Base-by-base conservation (phyloP, 2,797 vertebrate genomes). In the Crax fasciolata region DNA sequence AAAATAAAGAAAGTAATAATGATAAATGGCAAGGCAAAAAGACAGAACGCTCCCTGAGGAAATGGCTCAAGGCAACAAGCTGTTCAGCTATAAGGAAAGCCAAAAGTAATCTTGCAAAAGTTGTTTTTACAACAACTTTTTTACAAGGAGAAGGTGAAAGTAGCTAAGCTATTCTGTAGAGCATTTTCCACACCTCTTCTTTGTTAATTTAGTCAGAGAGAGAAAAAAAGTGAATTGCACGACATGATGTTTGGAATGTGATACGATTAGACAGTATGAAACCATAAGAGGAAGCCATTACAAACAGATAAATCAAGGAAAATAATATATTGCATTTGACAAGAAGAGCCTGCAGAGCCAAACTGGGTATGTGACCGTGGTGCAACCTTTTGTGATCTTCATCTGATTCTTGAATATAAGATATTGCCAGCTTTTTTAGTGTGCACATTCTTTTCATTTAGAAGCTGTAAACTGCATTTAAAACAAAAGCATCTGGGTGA, bases 11-110 rank as follows among this genome's bases (percentile, higher is more conserved):
- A 86, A 87, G 23, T 55, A 75, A 75, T 89, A 77, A 84, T 55
- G 82, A 91, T 75, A 87, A 93, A 89, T 48, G 16, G 30, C 68
- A 93, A 80, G 35, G 62, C 32, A 65, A 91, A 93, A 75, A 79
- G 68, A 39, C 8, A 51, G 38, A 89, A 93, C 93, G 87, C 5
- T 76, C 48, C 74, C 71, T 9, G 6, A 92, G 62, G 58, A 83
- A 83, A 86, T 19, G 32, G 55, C 77, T 91, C 54, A 55, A 90
- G 71, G 65, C 70, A 92, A 12, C 48, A 95, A 94, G 81, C 48
- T 91, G 48, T 87, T 95, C 80, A 85, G 44, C 84, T 89, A 72
- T 17, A 48, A 73, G 58, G 46, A 85, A 87, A 95, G 59, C 6
- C 67, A 94, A 72, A 93, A 82, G 51, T 57, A 92, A 82, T 84